Percentiles rank a stretch among this genome's conserved stretches.
Evolutionary conservation across 2,888 invertebrate species (phyloP).

Genomic region (Catocala nupta): DNA sequence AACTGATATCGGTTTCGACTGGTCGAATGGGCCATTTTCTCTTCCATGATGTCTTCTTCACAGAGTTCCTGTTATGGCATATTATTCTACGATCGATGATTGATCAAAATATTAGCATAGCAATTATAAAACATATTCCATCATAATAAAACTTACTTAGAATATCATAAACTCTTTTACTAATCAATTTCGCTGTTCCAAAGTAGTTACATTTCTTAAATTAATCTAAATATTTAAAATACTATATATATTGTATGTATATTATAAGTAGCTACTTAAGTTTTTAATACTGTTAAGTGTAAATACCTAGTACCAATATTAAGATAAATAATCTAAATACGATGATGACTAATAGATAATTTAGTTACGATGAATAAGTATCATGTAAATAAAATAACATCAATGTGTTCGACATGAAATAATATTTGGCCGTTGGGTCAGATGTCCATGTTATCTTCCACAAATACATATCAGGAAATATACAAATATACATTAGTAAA

Average conservation of each 20-base stretch:
- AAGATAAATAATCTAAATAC: neutral
- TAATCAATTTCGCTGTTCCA: conserved; percentile 5
- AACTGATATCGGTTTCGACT: too few species aligned
- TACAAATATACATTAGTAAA: neutral
- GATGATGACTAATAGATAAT: neutral
- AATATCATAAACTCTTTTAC: conserved; percentile 1
- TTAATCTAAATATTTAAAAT: too few species aligned
- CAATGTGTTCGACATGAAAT: conserved; percentile 16
- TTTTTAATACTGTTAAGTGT: neutral
- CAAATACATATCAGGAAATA: conserved; percentile 12
- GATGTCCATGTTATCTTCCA: conserved; percentile 20
- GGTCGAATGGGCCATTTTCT: too few species aligned
- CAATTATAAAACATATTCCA: too few species aligned
- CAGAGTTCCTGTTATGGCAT: too few species aligned
- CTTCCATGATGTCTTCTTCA: too few species aligned
- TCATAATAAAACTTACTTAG: neutral
- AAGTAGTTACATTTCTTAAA: neutral
- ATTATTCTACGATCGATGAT: too few species aligned
- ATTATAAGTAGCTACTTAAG: neutral
- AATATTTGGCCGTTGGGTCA: conserved; percentile 4
- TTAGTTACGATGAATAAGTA: neutral
- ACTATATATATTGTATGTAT: neutral
- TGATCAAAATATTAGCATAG: too few species aligned
- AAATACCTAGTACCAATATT: conserved; percentile 3
- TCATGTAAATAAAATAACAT: neutral